Conservation (phyloP, 2,888 invertebrate species). For the Orgyia antiqua region DNA sequence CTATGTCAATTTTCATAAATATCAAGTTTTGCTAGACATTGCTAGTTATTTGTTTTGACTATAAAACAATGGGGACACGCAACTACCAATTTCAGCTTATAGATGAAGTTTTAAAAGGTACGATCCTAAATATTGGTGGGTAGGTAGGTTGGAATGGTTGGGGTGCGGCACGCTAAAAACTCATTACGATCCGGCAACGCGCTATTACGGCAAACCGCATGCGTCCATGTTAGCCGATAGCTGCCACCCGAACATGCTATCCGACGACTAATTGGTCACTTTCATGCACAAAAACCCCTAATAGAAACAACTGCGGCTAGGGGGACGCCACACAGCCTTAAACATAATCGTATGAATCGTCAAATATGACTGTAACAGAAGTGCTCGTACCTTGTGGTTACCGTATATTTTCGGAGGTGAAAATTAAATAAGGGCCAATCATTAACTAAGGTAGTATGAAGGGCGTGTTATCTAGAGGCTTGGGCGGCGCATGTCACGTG, state of each 20-base stretch:
- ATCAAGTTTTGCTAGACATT: no score
- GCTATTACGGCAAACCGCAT: conserved; percentile 71
- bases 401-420: conserved; percentile 40
- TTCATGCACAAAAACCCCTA: conserved; percentile 66
- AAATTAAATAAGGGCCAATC: conserved; percentile 48
- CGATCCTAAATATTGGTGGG: conserved; percentile 61
- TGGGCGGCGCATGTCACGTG: conserved; percentile 62
- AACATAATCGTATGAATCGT: conserved; percentile 43
- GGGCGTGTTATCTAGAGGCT: conserved; percentile 57
- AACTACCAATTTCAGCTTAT: no score
- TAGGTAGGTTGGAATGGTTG: conserved; percentile 55
- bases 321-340: conserved; percentile 41
- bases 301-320: conserved; percentile 51
- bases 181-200: conserved; percentile 65
- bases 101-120: conserved; percentile 59
- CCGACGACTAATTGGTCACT: conserved; percentile 68
- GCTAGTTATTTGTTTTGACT: no score
- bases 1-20: no score
- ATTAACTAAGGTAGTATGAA: conserved; percentile 44
- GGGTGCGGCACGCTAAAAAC: conserved; percentile 72
- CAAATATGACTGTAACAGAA: conserved; percentile 26
- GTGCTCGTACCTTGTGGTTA: conserved; percentile 18
- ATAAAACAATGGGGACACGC: no score
- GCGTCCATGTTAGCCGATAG: conserved; percentile 58
- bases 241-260: conserved; percentile 67